Conservation (phyloP, 2,888 invertebrate genomes). For the Tenthredo distinguenda region DNA sequence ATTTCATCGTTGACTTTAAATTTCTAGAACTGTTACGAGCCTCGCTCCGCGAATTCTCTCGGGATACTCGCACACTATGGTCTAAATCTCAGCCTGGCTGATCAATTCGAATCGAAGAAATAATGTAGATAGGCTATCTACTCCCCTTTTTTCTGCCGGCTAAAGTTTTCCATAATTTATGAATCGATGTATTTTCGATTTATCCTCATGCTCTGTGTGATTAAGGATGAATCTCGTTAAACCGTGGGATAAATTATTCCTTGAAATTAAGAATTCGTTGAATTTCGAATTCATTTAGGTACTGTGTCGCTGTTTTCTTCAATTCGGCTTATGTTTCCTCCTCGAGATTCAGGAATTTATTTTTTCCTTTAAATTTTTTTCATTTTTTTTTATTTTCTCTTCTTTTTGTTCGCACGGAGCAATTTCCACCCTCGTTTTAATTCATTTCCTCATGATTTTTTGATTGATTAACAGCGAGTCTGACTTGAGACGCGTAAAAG, state of each 20-base stretch:
- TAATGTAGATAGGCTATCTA: conserved; percentile 1
- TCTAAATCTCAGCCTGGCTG: not conserved
- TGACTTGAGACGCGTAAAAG: conserved; percentile 67
- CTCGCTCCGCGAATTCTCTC: not conserved
- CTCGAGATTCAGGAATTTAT: not conserved
- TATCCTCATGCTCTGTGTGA: not conserved
- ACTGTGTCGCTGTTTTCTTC: not conserved
- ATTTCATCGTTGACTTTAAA: conserved; percentile 48
- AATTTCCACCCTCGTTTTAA: conserved; percentile 59
- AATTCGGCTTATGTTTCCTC: not conserved
- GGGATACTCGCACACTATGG: not conserved
- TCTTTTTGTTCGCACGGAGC: conserved; percentile 17
- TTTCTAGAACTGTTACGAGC: conserved; percentile 19
- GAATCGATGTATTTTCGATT: not conserved
- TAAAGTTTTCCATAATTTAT: not conserved
- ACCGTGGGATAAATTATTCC: not conserved
- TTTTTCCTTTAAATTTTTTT: not conserved
- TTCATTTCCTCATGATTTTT: conserved; percentile 71
- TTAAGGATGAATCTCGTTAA: not conserved
- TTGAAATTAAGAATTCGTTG: not conserved
- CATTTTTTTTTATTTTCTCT: not conserved
- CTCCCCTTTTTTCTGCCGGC: not conserved
- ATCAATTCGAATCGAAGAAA: conserved; percentile 34
- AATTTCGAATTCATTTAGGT: conserved; percentile 22
- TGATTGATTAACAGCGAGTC: conserved; percentile 74